A percentile compares a stretch with the other conserved stretches of the same genome.
Evolutionary conservation across 2,113 vertebrate species (phyloP).

Genomic region (Spilogale gracilis): DNA sequence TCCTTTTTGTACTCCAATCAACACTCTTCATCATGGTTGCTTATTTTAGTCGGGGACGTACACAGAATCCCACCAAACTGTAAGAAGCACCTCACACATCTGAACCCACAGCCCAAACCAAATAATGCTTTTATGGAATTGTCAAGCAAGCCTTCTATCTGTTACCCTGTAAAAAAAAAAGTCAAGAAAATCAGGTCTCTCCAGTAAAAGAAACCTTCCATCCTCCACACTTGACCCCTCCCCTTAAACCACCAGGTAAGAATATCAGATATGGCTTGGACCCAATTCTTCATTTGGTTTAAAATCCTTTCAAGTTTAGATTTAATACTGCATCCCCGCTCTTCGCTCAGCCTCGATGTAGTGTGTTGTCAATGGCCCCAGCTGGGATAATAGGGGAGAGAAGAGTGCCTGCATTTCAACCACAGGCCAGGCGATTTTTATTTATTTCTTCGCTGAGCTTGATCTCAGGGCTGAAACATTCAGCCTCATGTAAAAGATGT

Average conservation of each 20-base stretch:
- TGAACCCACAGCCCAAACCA: background rate
- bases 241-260: background rate
- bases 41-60: constrained; percentile 1
- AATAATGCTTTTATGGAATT: background rate
- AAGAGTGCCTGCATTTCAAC: background rate
- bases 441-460: background rate
- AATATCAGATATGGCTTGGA: background rate
- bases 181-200: background rate
- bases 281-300: background rate
- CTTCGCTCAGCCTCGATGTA: too few relatives aligned
- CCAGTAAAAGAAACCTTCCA: background rate
- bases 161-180: background rate
- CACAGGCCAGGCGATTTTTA: background rate
- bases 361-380: background rate
- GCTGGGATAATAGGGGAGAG: background rate
- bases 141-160: background rate
- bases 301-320: background rate
- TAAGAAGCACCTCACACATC: background rate
- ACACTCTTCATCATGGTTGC: background rate
- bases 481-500: background rate
- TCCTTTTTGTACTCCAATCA: background rate
- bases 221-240: background rate
- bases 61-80: background rate
- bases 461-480: background rate
- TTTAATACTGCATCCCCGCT: background rate